phyloP scores from a whole-genome alignment of 2,797 vertebrate genomes.

The Sternotherus odoratus region DNA sequence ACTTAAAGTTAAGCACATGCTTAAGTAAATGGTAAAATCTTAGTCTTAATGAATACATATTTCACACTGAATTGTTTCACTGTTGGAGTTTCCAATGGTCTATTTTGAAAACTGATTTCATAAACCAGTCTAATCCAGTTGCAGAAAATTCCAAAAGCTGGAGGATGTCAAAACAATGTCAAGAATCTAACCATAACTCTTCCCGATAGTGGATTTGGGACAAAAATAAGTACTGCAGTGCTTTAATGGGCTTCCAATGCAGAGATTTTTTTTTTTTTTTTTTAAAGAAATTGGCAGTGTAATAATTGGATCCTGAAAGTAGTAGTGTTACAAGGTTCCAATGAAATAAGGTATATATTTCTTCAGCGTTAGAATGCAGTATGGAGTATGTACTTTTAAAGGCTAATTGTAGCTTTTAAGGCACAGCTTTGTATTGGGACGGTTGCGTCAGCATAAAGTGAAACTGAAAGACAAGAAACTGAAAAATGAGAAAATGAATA shows the following conservation, averaged over 20 bases:
- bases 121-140: slow-evolving; percentile 4
- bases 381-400: not conserved
- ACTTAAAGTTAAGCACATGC: slow-evolving; percentile 20
- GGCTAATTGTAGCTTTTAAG: fast-evolving
- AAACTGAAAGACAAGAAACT: not conserved
- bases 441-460: not conserved
- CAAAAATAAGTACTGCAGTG: slow-evolving; percentile 34
- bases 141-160: slow-evolving; percentile 35
- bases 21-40: slow-evolving; percentile 32
- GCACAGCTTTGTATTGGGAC: not conserved
- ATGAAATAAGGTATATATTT: not conserved
- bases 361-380: not conserved
- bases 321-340: not conserved
- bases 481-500: not conserved
- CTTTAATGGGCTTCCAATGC: slow-evolving; percentile 4
- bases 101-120: not conserved
- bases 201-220: not conserved
- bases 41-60: not conserved
- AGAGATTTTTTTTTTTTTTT: not conserved
- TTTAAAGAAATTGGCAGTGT: not conserved
- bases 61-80: slow-evolving; percentile 8
- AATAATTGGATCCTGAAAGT: not conserved
- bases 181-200: slow-evolving; percentile 44
- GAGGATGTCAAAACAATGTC: slow-evolving; percentile 57
- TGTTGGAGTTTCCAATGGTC: not conserved